These are phyloP conservation scores for Lepas anatifera DNA, from an alignment of 2,888 invertebrate genomes.

Conservation along the genomic window DNA sequence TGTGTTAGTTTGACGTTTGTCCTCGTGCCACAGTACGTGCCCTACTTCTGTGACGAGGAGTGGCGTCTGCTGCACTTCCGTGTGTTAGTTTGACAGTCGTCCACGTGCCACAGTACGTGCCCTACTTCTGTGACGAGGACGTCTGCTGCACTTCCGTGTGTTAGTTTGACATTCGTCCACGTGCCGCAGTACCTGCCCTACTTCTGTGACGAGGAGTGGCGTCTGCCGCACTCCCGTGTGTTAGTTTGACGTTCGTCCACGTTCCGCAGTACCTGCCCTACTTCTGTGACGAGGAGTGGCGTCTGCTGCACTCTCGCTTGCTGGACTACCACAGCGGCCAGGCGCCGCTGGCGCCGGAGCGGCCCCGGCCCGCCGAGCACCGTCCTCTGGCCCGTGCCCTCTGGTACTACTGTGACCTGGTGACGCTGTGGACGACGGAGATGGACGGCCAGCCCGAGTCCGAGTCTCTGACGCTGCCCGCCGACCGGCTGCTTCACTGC, in stretches of 20 bases:
- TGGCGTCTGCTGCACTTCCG: too few species aligned
- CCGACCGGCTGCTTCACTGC: not conserved
- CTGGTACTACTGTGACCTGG: conserved; percentile 1
- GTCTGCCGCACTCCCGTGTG: not conserved
- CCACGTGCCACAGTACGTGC: too few species aligned
- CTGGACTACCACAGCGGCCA: not conserved
- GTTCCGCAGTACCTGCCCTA: not conserved
- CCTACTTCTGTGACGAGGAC: not conserved
- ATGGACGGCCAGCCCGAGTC: not conserved
- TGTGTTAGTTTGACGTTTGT: too few species aligned
- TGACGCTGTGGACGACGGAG: not conserved
- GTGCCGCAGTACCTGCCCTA: not conserved
- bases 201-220: not conserved
- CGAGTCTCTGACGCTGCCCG: not conserved
- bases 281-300: not conserved
- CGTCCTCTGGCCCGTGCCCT: not conserved
- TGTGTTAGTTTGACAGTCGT: too few species aligned
- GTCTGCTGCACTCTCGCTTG: not conserved
- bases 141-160: not conserved
- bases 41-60: too few species aligned
- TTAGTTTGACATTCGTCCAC: too few species aligned
- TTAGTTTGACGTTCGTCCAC: too few species aligned
- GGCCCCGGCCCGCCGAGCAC: not conserved
- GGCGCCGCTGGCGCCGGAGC: not conserved
- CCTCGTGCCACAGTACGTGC: too few species aligned